Evolutionary conservation across 2,888 invertebrate species (phyloP).

Genomic region (Opisthograptis luteolata): DNA sequence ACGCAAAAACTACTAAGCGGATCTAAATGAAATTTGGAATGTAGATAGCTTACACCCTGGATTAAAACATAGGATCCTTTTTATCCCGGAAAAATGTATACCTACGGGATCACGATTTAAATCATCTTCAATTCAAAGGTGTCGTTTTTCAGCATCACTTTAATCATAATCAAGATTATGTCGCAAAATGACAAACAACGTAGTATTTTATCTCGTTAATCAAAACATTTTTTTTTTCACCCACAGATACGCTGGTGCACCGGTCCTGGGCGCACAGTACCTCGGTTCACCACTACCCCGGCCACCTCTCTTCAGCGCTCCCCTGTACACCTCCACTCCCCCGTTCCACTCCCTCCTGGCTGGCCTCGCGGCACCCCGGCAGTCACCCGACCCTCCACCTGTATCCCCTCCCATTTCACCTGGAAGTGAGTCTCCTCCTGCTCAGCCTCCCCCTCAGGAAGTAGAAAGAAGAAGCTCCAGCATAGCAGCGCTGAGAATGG

Average conservation of each 20-base stretch:
- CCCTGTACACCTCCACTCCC: constrained; percentile 86
- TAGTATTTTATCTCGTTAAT: neutral
- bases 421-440: constrained; percentile 80
- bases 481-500: constrained; percentile 93
- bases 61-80: no score
- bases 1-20: no score
- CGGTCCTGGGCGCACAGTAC: constrained; percentile 77
- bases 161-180: no score
- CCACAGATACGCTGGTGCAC: constrained; percentile 67
- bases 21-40: no score
- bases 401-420: constrained; percentile 84
- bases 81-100: no score
- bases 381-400: constrained; percentile 72
- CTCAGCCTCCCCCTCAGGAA: constrained; percentile 84
- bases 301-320: constrained; percentile 85
- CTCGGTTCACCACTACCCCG: constrained; percentile 76
- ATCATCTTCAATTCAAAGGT: no score
- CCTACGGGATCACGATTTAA: no score
- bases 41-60: no score
- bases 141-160: no score
- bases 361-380: constrained; percentile 75
- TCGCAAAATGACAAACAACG: no score
- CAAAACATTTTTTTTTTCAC: constrained; percentile 14
- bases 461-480: constrained; percentile 93
- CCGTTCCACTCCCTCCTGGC: constrained; percentile 76